Base-by-base conservation (phyloP, 2,888 invertebrate species). In the Callimorpha dominula region DNA sequence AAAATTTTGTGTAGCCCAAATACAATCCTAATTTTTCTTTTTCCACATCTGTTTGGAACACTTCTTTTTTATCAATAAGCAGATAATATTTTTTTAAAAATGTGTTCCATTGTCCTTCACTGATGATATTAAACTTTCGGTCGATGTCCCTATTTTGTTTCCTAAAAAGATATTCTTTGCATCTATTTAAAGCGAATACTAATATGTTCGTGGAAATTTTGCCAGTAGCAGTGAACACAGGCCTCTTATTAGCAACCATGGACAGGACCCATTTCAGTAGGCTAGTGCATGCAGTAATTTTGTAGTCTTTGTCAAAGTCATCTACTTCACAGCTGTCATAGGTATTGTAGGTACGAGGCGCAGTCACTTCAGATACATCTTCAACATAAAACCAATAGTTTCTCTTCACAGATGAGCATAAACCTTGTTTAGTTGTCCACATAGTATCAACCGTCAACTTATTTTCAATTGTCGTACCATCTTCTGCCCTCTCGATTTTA, bases 271-370 rank as follows among this genome's bases (percentile, higher is more conserved):
- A 97, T 86, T 97, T 97, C 60, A 99, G 90, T 71, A 98, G 92
- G 78, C 97, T 97, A 68, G 97, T 96, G 80, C 98, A 98, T 5
- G 98, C 97, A 4, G 98, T 98, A 70, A 97, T 94, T 87, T 97
- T 97, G 88, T 97, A 99, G 89, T 99, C 98, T 80, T 96, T 96
- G 72, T 96, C 89, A 86, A 97, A 97, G 43, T 95, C 96, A 71
- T 96, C 95, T 64, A 96, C 89, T 81, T 97, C 97, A 42, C 96
- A 96, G 17, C 88, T 88, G 81, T 97, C 96, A 65, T 92, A 94
- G 68, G 97, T 95, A 81, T 96, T 96, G 87, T 97, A 98, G 70
- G 97, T 97, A 7, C 98, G 96, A 0, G 98, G 98, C 86, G 96
- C 97, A 72, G 96, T 96, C 60, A 97, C 96, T 83, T 96, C 96